These are phyloP conservation scores for Leptodactylus fallax DNA, from an alignment of 2,797 vertebrate genomes.

Conservation along the genomic window DNA sequence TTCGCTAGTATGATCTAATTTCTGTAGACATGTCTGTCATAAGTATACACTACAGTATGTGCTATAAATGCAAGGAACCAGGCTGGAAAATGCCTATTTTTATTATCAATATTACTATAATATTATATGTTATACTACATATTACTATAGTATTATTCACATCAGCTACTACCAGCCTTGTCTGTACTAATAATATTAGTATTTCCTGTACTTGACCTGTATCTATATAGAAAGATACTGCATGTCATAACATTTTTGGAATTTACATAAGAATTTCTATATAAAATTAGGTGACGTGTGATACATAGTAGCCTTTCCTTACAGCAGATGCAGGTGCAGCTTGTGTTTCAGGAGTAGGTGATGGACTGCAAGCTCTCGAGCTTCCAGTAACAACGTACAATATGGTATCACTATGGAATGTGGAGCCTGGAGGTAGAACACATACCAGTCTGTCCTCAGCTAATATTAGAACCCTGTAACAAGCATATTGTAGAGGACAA, in stretches of 20 bases:
- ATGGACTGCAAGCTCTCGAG: background rate
- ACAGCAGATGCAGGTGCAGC: background rate
- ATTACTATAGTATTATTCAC: background rate
- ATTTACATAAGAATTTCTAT: background rate
- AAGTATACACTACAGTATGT: too few species aligned
- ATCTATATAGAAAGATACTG: too few species aligned
- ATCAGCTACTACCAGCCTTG: background rate
- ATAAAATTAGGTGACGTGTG: background rate
- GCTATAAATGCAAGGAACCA: too few species aligned
- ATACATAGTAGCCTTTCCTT: background rate
- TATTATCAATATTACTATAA: too few species aligned
- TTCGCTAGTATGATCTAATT: too few species aligned
- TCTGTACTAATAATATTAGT: background rate
- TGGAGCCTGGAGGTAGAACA: conserved; percentile 4
- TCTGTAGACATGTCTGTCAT: too few species aligned
- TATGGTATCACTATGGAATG: conserved; percentile 6
- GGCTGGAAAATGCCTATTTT: too few species aligned
- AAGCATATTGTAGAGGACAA: background rate
- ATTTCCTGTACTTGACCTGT: background rate
- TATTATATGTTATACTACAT: too few species aligned
- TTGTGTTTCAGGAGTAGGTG: background rate
- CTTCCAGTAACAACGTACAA: background rate
- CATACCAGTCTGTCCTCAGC: background rate
- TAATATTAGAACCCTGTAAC: background rate
- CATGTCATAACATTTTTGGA: too few species aligned